phyloP scores from a whole-genome alignment of 1,140 invertebrate genomes.

The Drosophila oshimai region DNA sequence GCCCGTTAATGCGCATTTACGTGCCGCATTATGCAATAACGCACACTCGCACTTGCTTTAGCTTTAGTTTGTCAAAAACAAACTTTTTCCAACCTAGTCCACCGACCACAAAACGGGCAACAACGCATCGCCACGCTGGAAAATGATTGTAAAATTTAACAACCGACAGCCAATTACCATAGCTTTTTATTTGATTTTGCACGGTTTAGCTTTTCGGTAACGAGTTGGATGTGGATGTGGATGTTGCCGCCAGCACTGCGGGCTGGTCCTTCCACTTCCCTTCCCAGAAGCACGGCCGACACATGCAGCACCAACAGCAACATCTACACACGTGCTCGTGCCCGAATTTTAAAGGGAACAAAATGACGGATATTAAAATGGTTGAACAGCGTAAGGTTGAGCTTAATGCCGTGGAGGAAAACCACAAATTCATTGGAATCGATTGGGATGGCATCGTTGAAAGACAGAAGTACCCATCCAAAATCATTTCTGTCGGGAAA shows the following conservation, averaged over 20 bases:
- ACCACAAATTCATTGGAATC: slow-evolving; percentile 25
- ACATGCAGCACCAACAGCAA: not conserved
- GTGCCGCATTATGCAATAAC: slow-evolving; percentile 50
- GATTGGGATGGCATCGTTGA: slow-evolving; percentile 20
- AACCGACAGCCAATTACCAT: slow-evolving; percentile 61
- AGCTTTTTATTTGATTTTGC: slow-evolving; percentile 65
- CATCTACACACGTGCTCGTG: not conserved
- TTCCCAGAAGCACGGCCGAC: slow-evolving; percentile 13
- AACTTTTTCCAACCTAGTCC: slow-evolving; percentile 51
- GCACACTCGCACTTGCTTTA: slow-evolving; percentile 5
- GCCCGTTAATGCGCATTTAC: slow-evolving; percentile 66
- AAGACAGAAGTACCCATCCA: slow-evolving; percentile 25
- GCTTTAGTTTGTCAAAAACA: slow-evolving; percentile 74
- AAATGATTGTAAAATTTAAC: slow-evolving; percentile 69
- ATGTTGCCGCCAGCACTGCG: slow-evolving; percentile 14
- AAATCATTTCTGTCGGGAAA: slow-evolving; percentile 22
- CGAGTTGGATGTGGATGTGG: slow-evolving; percentile 38
- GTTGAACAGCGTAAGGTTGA: slow-evolving; percentile 14
- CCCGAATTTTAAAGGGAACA: slow-evolving; percentile 23
- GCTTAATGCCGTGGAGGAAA: slow-evolving; percentile 28
- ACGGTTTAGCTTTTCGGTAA: slow-evolving; percentile 66
- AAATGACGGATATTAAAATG: slow-evolving; percentile 45
- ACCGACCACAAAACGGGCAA: slow-evolving; percentile 44
- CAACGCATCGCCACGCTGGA: slow-evolving; percentile 17
- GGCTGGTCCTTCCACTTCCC: not conserved